Evolutionary conservation across 2,797 vertebrate genomes (phyloP), one percentile per base, ranked within the genome.

Genomic region (Lepus townsendii): DNA sequence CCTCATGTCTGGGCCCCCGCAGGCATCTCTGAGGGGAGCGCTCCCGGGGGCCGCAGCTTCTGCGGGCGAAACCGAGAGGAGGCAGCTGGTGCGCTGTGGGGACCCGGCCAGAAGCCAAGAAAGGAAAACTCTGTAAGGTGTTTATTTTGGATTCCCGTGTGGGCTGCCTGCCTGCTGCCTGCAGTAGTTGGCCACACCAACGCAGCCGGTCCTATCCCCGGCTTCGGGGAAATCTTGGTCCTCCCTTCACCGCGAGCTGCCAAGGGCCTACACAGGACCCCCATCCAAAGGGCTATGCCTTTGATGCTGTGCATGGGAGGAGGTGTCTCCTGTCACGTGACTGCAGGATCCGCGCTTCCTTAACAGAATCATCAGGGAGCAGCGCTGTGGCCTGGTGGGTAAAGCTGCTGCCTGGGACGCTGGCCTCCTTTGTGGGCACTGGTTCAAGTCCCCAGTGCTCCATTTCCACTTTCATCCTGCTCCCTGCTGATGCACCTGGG

Each of bases 121-220:
- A 93, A 83, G 22, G 7, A 63, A 91, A 94, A 83, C 50, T 57
- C n/a, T 78, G 73, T 35, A 24, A 84, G 72, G n/a, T 76, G 22
- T 78, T 88, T 71, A 82, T 92, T 90, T 95, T 20, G 77, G 86
- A 90, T 22, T 30, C 47, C 42, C 42, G 1, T 8, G 42, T 47
- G 42, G 42, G 42, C 42, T 47, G 42, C 42, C 42, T 1, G 42
- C 42, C 42, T 47, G 42, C 42, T 47, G 42, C 42, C 42, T 47
- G 42, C 42, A 47, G 42, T 47, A 47, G 42, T 47, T 47, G 42
- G 42, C 8, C 42, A 47, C 66, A 80, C 86, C 35, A 80, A 13
- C 78, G 47, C 79, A 32, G 77, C 69, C 10, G 0, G 32, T 0
- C 24, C 0, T 6, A 54, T 7, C 38, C 26, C 14, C 1, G 0